Conservation (phyloP, 2,113 vertebrate genomes). For the Dromaius novaehollandiae region DNA sequence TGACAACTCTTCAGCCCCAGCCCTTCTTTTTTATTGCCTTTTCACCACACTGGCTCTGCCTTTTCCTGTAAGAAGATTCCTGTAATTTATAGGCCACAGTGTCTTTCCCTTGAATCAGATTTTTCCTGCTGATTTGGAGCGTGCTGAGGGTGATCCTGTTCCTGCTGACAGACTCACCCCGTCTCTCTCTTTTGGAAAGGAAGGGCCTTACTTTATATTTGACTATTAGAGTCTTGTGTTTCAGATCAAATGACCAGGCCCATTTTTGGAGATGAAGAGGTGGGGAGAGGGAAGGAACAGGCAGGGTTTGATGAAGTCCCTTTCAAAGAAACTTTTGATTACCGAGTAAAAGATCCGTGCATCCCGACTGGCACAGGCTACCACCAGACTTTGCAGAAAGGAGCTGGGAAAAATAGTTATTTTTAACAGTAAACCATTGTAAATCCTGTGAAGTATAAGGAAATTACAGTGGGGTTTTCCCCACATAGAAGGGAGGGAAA, state of each 20-base stretch:
- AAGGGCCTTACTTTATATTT: not conserved
- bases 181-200: constrained; percentile 28
- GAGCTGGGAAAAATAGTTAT: not conserved
- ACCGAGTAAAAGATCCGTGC: rapidly evolving
- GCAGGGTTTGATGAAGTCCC: not conserved
- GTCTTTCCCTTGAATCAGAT: constrained; percentile 57
- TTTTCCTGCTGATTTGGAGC: constrained; percentile 44
- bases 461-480: not conserved
- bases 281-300: not conserved
- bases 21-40: constrained; percentile 41
- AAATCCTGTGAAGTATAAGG: not conserved
- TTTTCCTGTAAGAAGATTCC: constrained; percentile 28
- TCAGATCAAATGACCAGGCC: not conserved
- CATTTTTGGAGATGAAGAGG: not conserved
- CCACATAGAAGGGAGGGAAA: not conserved
- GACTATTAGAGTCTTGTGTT: not conserved
- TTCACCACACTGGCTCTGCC: constrained; percentile 40
- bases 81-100: constrained; percentile 40
- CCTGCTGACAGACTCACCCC: constrained; percentile 6
- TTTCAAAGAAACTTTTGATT: not conserved
- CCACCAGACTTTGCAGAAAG: not conserved
- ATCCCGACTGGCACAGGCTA: not conserved
- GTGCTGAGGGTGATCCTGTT: not conserved
- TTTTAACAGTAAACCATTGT: not conserved
- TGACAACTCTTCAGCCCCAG: constrained; percentile 33